phyloP scores from a whole-genome alignment of 2,113 vertebrate genomes.

The Podocnemis expansa region DNA sequence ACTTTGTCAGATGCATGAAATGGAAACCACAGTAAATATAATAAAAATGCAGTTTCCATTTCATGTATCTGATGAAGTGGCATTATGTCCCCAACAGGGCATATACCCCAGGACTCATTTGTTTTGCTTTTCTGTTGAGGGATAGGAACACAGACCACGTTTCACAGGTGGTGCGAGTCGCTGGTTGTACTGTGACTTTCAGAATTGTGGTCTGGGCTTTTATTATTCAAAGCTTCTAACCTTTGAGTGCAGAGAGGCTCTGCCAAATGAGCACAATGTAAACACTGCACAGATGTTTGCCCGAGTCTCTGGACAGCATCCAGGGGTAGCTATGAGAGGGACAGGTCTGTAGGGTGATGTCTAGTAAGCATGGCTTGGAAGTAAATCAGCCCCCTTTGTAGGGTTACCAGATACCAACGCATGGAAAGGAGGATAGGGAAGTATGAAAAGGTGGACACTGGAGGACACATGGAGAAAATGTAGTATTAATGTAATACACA shows the following conservation, averaged over 20 bases:
- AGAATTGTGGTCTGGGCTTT: not conserved
- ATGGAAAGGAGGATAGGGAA: too few relatives aligned
- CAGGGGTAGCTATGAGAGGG: accelerated
- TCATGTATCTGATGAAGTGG: too few relatives aligned
- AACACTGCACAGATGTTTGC: accelerated
- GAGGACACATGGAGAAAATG: too few relatives aligned
- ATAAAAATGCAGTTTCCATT: too few relatives aligned
- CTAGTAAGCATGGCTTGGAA: not conserved
- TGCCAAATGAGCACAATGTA: not conserved
- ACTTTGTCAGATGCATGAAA: too few relatives aligned
- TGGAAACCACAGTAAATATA: too few relatives aligned
- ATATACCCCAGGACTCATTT: too few relatives aligned
- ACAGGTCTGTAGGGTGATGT: not conserved
- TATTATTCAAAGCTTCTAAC: not conserved
- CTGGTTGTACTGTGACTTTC: not conserved
- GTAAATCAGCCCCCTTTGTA: not conserved
- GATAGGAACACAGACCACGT: accelerated
- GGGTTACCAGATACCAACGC: too few relatives aligned
- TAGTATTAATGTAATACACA: too few relatives aligned
- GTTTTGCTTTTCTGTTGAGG: not conserved
- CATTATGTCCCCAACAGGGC: too few relatives aligned
- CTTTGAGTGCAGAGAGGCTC: not conserved
- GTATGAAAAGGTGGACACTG: too few relatives aligned
- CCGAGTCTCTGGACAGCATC: accelerated
- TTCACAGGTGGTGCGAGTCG: not conserved